These are phyloP conservation scores for Lagodon rhomboides DNA, from an alignment of 2,797 vertebrate species.

Conservation along the genomic window DNA sequence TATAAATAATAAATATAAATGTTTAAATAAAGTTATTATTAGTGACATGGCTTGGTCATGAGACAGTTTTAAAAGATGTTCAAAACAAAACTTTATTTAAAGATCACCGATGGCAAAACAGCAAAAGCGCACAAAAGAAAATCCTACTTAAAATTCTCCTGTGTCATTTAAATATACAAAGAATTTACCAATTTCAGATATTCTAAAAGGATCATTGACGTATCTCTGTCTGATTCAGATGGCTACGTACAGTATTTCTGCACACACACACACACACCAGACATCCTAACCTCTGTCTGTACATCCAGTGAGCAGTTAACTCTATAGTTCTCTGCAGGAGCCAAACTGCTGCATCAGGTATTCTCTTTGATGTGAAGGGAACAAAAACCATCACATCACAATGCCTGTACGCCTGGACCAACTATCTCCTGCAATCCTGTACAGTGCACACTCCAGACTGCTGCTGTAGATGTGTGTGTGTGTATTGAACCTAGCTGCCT, in stretches of 20 bases:
- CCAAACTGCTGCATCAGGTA: constrained; percentile 74
- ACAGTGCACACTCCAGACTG: constrained; percentile 41
- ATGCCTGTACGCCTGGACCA: constrained; percentile 16
- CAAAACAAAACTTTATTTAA: not conserved
- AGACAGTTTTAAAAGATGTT: not conserved
- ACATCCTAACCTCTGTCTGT: constrained; percentile 36
- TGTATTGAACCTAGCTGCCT: constrained; percentile 6
- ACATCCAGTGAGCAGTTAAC: constrained; percentile 49
- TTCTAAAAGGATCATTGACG: not conserved
- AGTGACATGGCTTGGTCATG: not conserved
- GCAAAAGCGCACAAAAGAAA: not conserved
- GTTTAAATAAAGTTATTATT: not conserved
- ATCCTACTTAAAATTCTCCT: not conserved
- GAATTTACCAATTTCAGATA: not conserved
- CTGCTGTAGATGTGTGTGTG: constrained; percentile 16
- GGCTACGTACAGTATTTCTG: constrained; percentile 13
- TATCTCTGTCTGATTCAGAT: not conserved
- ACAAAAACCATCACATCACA: constrained; percentile 60
- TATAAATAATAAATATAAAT: not conserved
- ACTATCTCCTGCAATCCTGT: constrained; percentile 45
- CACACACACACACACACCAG: constrained; percentile 11
- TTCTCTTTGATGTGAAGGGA: constrained; percentile 70
- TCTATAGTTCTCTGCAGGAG: constrained; percentile 63
- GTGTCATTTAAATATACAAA: not conserved
- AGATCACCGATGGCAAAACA: not conserved